phyloP scores from a whole-genome alignment of 1,140 invertebrate species.

The Listronotus bonariensis region DNA sequence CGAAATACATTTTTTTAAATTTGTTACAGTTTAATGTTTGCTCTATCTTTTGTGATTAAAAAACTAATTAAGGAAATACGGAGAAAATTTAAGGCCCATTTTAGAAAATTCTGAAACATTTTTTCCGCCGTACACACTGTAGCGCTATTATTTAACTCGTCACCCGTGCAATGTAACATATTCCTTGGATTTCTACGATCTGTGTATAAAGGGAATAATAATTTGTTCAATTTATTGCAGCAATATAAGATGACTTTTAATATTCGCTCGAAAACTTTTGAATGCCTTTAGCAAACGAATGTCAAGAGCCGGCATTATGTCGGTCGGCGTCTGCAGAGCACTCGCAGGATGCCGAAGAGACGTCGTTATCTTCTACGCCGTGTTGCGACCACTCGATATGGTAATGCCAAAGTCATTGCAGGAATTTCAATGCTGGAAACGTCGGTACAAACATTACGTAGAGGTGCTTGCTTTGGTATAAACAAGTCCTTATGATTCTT shows the following conservation, averaged over 20 bases:
- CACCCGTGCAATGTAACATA: too few species aligned
- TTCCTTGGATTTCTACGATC: too few species aligned
- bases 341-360: conserved; percentile 32
- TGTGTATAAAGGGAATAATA: conserved; percentile 32
- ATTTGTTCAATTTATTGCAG: conserved; percentile 43
- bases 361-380: conserved; percentile 42
- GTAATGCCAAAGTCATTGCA: conserved; percentile 39
- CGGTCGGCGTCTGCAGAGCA: conserved; percentile 37
- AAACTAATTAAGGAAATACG: too few species aligned
- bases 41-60: too few species aligned
- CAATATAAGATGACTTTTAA: conserved; percentile 40
- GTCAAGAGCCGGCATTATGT: conserved; percentile 38
- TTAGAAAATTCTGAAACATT: too few species aligned
- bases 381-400: conserved; percentile 39
- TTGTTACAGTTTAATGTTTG: too few species aligned
- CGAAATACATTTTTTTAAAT: too few species aligned
- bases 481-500: too few species aligned
- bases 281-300: conserved; percentile 39
- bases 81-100: too few species aligned
- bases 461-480: too few species aligned
- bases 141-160: too few species aligned
- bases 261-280: conserved; percentile 40
- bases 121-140: too few species aligned
- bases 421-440: conserved; percentile 29
- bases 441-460: neutral